Conservation (phyloP, 92 coral and sea anemone species). For the Paramuricea clavata region DNA sequence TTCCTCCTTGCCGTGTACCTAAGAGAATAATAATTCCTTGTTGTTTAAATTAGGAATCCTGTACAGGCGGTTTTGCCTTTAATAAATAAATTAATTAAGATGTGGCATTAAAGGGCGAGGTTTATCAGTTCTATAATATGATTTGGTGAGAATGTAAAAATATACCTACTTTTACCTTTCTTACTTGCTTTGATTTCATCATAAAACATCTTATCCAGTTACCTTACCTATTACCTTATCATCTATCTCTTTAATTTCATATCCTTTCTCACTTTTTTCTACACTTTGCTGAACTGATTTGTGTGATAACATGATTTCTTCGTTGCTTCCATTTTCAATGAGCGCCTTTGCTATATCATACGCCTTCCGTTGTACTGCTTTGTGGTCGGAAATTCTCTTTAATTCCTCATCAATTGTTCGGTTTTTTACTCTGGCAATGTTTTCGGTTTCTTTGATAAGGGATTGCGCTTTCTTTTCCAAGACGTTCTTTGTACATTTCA, state of each 20-base stretch:
- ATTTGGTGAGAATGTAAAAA: neutral
- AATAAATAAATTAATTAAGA: too few species aligned
- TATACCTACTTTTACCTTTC: neutral
- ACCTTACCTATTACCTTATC: neutral
- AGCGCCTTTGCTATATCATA: neutral
- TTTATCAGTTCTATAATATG: too few species aligned
- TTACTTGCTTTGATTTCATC: neutral
- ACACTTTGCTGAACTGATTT: slow-evolving; percentile 19
- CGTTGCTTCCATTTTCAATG: slow-evolving; percentile 27
- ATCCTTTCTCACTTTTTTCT: neutral
- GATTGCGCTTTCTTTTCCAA: slow-evolving; percentile 15
- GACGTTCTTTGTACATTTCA: neutral
- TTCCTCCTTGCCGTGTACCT: too few species aligned
- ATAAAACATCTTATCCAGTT: neutral
- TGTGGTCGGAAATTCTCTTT: neutral
- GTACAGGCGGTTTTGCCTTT: too few species aligned
- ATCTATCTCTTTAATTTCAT: neutral
- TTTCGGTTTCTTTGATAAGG: neutral
- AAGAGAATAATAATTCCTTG: too few species aligned
- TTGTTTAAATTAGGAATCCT: too few species aligned
- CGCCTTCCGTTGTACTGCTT: neutral
- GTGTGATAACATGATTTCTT: slow-evolving; percentile 10
- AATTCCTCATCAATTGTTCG: neutral
- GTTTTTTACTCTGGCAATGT: neutral
- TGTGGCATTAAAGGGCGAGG: too few species aligned